phyloP scores from a whole-genome alignment of 2,888 invertebrate genomes.

The Steinernema hermaphroditum region DNA sequence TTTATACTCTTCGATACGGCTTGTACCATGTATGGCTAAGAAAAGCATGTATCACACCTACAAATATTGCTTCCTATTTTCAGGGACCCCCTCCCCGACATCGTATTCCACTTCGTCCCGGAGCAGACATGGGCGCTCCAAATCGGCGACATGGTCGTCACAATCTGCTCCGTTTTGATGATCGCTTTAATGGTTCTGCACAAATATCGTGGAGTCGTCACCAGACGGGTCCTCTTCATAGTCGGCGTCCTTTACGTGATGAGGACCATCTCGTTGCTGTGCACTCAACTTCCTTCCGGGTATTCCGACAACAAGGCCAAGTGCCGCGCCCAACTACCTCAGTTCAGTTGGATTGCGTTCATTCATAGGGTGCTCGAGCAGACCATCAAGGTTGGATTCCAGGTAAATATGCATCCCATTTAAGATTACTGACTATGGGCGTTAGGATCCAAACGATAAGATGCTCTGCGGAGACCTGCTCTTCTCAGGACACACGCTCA shows the following conservation, averaged over 20 bases:
- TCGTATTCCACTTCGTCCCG: constrained; percentile 42
- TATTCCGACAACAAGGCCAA: constrained; percentile 55
- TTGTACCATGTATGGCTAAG: no score
- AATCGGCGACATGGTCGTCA: constrained; percentile 54
- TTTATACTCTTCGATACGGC: no score
- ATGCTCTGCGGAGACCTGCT: constrained; percentile 54
- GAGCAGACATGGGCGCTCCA: constrained; percentile 52
- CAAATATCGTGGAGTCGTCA: constrained; percentile 49
- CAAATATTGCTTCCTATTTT: no score
- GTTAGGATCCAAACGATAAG: constrained; percentile 44
- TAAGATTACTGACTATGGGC: neutral
- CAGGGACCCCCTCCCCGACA: constrained; percentile 47
- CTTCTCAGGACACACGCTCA: constrained; percentile 50
- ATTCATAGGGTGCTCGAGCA: constrained; percentile 55
- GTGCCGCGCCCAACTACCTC: constrained; percentile 50
- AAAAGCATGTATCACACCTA: no score
- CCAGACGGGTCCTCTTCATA: constrained; percentile 46
- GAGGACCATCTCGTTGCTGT: constrained; percentile 42
- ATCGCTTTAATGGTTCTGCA: constrained; percentile 46
- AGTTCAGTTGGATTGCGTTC: constrained; percentile 44
- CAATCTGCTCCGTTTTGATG: constrained; percentile 41
- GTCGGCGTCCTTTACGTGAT: constrained; percentile 46
- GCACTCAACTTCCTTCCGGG: constrained; percentile 54
- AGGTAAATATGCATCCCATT: constrained; percentile 39
- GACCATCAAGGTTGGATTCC: constrained; percentile 62